These are phyloP conservation scores for Melanotaenia nigrans DNA, from an alignment of 2,797 vertebrate species.

Conservation along the genomic window DNA sequence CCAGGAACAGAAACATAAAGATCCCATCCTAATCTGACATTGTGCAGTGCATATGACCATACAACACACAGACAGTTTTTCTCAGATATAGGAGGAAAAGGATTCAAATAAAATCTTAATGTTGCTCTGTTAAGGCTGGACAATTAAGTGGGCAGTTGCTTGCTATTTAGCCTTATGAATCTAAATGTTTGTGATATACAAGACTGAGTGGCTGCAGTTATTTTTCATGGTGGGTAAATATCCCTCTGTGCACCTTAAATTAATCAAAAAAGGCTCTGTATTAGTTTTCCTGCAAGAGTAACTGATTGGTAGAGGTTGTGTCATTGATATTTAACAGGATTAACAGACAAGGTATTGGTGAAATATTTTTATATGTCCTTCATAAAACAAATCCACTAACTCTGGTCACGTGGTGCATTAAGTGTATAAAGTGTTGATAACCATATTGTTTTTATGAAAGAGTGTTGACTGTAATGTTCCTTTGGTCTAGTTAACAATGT, in stretches of 20 bases:
- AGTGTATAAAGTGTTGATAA: slow-evolving; percentile 44
- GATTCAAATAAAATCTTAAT: slow-evolving; percentile 17
- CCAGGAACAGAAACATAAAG: slow-evolving; percentile 16
- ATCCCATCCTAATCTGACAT: background rate
- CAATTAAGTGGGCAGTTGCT: slow-evolving; percentile 30
- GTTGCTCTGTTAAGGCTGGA: slow-evolving; percentile 34
- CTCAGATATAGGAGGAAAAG: background rate
- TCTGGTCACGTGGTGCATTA: slow-evolving; percentile 18
- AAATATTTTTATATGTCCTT: slow-evolving; percentile 5
- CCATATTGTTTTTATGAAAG: slow-evolving; percentile 53
- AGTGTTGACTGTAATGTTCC: slow-evolving; percentile 58
- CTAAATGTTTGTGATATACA: slow-evolving; percentile 21
- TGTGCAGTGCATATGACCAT: slow-evolving; percentile 1
- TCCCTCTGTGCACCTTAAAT: slow-evolving; percentile 17
- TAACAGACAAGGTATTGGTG: slow-evolving; percentile 8
- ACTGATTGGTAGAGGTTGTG: slow-evolving; percentile 5
- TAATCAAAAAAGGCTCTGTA: background rate
- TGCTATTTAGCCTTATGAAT: slow-evolving; percentile 30
- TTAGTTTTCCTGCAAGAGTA: slow-evolving; percentile 7
- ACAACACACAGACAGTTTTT: slow-evolving; percentile 17
- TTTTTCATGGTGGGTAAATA: slow-evolving; percentile 28
- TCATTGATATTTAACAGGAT: slow-evolving; percentile 21
- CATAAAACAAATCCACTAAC: slow-evolving; percentile 13
- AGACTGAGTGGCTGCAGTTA: slow-evolving; percentile 1
- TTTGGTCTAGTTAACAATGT: slow-evolving; percentile 62